These are phyloP conservation scores for Drosophila dives DNA, from an alignment of 2,888 invertebrate genomes.

Conservation along the genomic window DNA sequence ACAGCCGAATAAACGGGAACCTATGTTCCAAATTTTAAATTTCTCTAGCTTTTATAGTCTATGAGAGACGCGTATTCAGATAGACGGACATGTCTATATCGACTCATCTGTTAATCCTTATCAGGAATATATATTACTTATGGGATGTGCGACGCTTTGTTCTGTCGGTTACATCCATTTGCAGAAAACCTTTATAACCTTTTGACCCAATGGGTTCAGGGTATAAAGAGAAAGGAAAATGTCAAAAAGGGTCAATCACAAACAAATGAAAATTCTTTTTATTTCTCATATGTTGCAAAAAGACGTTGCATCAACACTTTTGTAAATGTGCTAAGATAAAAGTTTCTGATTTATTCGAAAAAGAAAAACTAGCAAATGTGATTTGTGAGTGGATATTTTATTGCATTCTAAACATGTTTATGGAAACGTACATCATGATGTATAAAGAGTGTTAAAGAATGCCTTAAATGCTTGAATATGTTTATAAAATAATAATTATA, in stretches of 20 bases:
- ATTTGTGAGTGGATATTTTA: neutral
- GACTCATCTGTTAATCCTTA: no score
- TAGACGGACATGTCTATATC: no score
- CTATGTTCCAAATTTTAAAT: no score
- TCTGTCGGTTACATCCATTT: no score
- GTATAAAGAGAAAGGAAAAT: neutral
- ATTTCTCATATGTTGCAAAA: conserved; percentile 23
- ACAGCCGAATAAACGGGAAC: no score
- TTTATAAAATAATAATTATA: neutral
- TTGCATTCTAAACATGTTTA: neutral
- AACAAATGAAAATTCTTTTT: conserved; percentile 39
- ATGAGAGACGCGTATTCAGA: no score
- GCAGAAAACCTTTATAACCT: no score
- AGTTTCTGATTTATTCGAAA: conserved; percentile 30
- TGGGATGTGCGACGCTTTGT: no score
- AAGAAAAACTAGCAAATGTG: neutral
- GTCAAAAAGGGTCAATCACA: conserved; percentile 46
- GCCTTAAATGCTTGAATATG: neutral
- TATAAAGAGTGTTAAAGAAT: neutral
- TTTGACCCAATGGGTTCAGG: no score
- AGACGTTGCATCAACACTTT: conserved; percentile 34
- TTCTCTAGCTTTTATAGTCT: no score
- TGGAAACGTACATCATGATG: neutral
- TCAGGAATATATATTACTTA: no score
- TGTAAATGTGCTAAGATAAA: conserved; percentile 21